Base-by-base conservation (phyloP, 2,113 vertebrate species). In the Genyomyrus donnyi region DNA sequence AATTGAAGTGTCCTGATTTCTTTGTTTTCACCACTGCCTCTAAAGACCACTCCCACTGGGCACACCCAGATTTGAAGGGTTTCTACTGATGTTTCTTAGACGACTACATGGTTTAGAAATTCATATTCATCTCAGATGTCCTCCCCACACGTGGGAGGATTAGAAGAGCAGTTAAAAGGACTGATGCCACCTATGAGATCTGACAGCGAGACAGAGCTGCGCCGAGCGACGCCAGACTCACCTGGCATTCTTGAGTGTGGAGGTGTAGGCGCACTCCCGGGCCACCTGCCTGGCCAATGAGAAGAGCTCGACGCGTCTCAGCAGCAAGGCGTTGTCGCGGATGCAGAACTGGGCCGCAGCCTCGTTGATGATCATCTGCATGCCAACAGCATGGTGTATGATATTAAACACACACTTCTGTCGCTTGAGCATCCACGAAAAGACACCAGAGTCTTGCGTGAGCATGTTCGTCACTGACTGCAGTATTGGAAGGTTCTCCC, bases 281-380 rank as follows among this genome's bases (percentile, higher is more conserved):
- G 98, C 98, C 15, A 98, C 98, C 93, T 98, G 98, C 49, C 97
- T 96, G 0, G 98, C 98, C 80, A 99, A 92, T 1, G 98, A 98
- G 93, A 99, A 99, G 88, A 99, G 97, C 93, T 99, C 98, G 35
- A 99, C 98, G 6, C 98, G 96, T 91, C 98, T 96, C 91, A 99
- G 94, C 92, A 99, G 93, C 89, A 99, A 96, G 0, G 97, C 97
- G 90, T 98, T 98, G 95, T 99, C 98, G 8, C 97, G 96, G 93
- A 98, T 97, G 93, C 98, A 99, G 95, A 99, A 99, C 95, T 98
- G 98, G 45, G 98, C 98, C 0, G 98, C 97, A 0, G 98, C 98
- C 92, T 99, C 98, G 0, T 99, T 99, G 95, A 98, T 98, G 94
- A 98, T 98, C 93, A 99, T 92, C 98, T 99, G 94, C 90, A 92